Evolutionary conservation across 2,797 vertebrate species (phyloP).

Genomic region (Lepilemur septentrionalis): DNA sequence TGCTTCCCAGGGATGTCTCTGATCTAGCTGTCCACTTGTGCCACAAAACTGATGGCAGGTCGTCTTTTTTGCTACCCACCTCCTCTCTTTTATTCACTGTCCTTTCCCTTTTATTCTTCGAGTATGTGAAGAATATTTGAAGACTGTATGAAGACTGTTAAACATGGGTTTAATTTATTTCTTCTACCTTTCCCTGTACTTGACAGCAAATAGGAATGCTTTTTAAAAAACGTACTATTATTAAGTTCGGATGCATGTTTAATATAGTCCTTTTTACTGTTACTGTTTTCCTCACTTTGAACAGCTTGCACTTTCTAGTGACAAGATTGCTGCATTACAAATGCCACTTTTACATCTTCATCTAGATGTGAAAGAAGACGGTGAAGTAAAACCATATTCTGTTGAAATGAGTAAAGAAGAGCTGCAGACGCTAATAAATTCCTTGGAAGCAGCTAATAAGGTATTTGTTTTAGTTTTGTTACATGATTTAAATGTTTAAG

Average conservation of each 20-base stretch:
- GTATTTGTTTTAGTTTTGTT: slow-evolving; percentile 81
- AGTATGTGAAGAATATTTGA: background rate
- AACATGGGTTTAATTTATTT: background rate
- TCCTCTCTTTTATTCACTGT: background rate
- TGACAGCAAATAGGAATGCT: background rate
- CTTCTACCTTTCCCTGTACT: background rate
- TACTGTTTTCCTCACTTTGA: slow-evolving; percentile 11
- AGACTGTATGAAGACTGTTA: background rate
- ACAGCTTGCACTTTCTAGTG: slow-evolving; percentile 96
- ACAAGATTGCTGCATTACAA: slow-evolving; percentile 95
- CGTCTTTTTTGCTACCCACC: background rate
- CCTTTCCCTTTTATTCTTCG: background rate
- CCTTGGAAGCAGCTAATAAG: slow-evolving; percentile 96
- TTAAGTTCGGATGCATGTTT: background rate
- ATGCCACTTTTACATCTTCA: slow-evolving; percentile 93
- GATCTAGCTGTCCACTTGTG: background rate
- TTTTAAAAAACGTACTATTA: background rate
- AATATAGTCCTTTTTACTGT: background rate
- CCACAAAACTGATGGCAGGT: background rate
- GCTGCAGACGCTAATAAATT: slow-evolving; percentile 90
- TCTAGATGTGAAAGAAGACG: slow-evolving; percentile 91
- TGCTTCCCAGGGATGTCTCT: background rate
- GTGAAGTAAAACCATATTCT: slow-evolving; percentile 86
- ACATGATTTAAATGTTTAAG: background rate
- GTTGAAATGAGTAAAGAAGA: slow-evolving; percentile 96